Base-by-base conservation (phyloP, 2,113 vertebrate species). In the Brachyhypopomus gauderio region DNA sequence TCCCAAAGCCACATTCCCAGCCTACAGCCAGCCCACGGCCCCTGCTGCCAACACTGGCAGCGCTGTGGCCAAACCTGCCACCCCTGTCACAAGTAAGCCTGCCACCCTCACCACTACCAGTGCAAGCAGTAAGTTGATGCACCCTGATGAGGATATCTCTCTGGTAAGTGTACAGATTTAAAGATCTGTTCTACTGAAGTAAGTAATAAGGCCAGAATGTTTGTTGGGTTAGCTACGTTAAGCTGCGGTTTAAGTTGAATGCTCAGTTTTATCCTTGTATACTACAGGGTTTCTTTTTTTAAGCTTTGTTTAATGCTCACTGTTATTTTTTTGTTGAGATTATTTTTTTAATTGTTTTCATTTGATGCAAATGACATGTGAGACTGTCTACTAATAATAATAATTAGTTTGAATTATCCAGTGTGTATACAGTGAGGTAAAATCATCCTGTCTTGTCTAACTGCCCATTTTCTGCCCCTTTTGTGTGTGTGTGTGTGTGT, bases 41-140 rank as follows among this genome's bases (percentile, higher is more conserved):
- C 94, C 95, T 90, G 93, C 95, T 87, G 96, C 97, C 94, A 82
- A 70, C 56, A 95, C 97, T 91, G 97, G 95, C 90, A 97, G 96
- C 91, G 95, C 96, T 94, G 96, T 96, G 91, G 95, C 96, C 88
- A 98, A 98, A 89, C 95, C 95, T 12, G 34, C 96, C 20, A 93
- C 96, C 86, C 96, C 97, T 86, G 97, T 97, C 93, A 93, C 97
- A 93, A 97, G 95, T 96, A 99, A 99, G 94, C 97, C 98, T 89
- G 96, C 97, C 89, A 96, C 96, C 83, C 96, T 99, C 90, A 97
- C 96, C 79, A 97, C 96, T 85, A 96, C 96, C 94, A 99, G 98
- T 95, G 98, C 98, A 95, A 99, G 97, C 94, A 99, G 98, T 99
- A 99, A 99, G 98, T 98, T 98, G 97, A 99, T 99, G 96, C 97